Percentiles rank a stretch among this genome's conserved stretches.
Evolutionary conservation across 2,113 vertebrate genomes (phyloP).

Genomic region (Tyto alba): DNA sequence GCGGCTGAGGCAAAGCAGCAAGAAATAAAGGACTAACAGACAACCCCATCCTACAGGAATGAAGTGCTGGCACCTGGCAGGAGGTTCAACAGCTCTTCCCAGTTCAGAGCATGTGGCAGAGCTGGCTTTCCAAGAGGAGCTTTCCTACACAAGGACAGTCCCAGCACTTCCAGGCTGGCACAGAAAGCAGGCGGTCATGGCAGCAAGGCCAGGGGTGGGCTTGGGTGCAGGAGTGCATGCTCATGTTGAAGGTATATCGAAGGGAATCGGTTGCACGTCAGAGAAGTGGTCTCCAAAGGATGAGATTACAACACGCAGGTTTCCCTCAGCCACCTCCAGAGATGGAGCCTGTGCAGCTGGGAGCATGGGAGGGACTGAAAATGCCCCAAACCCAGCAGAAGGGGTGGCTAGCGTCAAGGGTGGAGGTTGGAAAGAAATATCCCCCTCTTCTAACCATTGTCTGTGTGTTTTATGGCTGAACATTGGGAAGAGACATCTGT

Average conservation of each 20-base stretch:
- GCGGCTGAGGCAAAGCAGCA: background rate
- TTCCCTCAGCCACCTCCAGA: background rate
- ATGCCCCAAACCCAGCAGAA: background rate
- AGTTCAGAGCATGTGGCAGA: background rate
- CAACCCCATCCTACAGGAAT: background rate
- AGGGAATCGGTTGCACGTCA: background rate
- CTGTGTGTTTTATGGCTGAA: background rate
- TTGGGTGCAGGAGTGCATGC: background rate
- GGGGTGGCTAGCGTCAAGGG: background rate
- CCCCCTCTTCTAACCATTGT: background rate
- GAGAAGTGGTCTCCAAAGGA: background rate
- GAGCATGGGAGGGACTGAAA: background rate
- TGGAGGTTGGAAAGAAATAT: background rate
- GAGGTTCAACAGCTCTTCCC: background rate
- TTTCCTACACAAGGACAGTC: accelerated
- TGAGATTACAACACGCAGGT: background rate
- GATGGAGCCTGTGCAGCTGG: background rate
- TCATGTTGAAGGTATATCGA: background rate
- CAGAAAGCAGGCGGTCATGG: background rate
- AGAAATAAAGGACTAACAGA: background rate
- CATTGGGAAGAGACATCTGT: background rate
- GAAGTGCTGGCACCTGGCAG: background rate
- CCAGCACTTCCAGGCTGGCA: background rate
- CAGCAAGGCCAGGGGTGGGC: background rate
- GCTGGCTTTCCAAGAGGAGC: background rate